phyloP scores from a whole-genome alignment of 2,113 vertebrate genomes.

The Ictalurus punctatus region DNA sequence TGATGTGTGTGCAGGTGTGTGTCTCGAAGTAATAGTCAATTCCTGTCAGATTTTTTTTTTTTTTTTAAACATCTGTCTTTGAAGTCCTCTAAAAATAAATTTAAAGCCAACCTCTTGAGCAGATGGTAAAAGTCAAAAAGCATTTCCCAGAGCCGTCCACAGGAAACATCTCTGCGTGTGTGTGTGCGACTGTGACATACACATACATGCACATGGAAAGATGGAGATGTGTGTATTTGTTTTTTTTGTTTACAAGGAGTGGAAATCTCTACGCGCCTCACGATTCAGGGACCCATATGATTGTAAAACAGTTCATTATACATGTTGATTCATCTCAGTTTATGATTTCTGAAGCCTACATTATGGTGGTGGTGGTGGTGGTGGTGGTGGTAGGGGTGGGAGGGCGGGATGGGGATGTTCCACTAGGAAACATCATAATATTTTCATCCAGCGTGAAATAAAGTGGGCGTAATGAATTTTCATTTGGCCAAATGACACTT shows the following conservation, averaged over 20 bases:
- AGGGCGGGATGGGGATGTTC: no score
- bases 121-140: constrained; percentile 51
- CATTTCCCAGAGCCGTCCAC: constrained; percentile 23
- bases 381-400: no score
- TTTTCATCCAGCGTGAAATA: neutral
- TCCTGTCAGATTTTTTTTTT: neutral
- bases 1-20: neutral
- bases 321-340: neutral
- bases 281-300: neutral
- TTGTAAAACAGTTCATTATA: neutral
- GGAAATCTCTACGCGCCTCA: neutral
- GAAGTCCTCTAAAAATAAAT: constrained; percentile 40
- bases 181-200: neutral
- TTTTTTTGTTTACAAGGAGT: neutral
- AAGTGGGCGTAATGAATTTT: neutral
- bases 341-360: neutral
- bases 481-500: neutral
- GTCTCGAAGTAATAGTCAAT: neutral
- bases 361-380: neutral
- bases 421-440: neutral
- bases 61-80: constrained; percentile 32
- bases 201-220: neutral
- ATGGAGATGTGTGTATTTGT: neutral
- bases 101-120: constrained; percentile 39
- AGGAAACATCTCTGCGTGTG: constrained; percentile 42